phyloP scores from a whole-genome alignment of 2,888 invertebrate genomes.

The Mellilla xanthometata region DNA sequence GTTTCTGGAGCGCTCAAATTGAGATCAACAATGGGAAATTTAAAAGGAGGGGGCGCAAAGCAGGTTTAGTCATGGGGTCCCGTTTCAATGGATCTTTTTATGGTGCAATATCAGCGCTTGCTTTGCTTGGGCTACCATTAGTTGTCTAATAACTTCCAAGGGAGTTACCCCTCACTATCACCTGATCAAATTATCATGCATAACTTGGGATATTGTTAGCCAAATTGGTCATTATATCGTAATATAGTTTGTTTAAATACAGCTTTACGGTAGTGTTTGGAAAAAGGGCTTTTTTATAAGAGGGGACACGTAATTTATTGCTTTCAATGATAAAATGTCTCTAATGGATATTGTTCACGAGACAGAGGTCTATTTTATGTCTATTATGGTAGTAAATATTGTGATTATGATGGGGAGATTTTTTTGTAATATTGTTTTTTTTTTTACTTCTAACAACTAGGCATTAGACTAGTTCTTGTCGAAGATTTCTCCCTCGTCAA shows the following conservation, averaged over 20 bases:
- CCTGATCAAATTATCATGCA: slow-evolving; percentile 71
- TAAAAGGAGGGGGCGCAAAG: slow-evolving; percentile 58
- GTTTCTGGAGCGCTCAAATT: slow-evolving; percentile 44
- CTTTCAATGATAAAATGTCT: slow-evolving; percentile 68
- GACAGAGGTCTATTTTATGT: slow-evolving; percentile 52
- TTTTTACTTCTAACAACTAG: no score
- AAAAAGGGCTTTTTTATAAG: slow-evolving; percentile 48
- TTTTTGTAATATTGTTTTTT: no score
- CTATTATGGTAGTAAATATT: slow-evolving; percentile 38
- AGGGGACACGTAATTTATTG: slow-evolving; percentile 68
- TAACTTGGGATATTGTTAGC: slow-evolving; percentile 58
- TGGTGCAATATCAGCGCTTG: slow-evolving; percentile 59
- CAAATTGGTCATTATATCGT: slow-evolving; percentile 67
- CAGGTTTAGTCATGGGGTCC: slow-evolving; percentile 40
- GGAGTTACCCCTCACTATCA: slow-evolving; percentile 48
- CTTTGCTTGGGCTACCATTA: slow-evolving; percentile 71
- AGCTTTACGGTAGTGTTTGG: slow-evolving; percentile 55
- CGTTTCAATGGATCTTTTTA: slow-evolving; percentile 66
- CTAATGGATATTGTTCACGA: slow-evolving; percentile 72
- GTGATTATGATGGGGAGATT: slow-evolving; percentile 17
- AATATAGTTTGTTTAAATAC: slow-evolving; percentile 76
- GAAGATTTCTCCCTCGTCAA: no score
- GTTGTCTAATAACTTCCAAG: slow-evolving; percentile 61
- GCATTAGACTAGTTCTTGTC: no score
- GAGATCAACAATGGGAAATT: slow-evolving; percentile 60